These are phyloP conservation scores for Falcunculus frontatus DNA, from an alignment of 2,113 vertebrate genomes.

Conservation along the genomic window DNA sequence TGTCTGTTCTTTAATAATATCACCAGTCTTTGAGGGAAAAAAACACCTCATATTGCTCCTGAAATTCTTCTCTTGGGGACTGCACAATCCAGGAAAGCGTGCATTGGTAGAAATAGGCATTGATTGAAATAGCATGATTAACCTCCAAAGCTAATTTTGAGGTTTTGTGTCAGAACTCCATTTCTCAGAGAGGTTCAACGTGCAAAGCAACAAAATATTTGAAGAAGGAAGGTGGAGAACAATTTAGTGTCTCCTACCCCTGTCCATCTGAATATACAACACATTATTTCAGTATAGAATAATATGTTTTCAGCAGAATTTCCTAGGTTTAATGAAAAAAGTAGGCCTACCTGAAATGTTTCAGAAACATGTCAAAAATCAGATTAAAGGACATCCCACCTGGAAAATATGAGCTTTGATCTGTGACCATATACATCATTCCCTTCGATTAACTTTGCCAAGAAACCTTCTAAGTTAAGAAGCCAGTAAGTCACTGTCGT, in stretches of 20 bases:
- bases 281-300: background rate
- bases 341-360: background rate
- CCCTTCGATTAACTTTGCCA: background rate
- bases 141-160: background rate
- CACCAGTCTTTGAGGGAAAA: background rate
- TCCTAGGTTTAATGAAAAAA: background rate
- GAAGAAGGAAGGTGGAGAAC: background rate
- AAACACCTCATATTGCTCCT: rapidly evolving
- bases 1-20: background rate
- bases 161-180: background rate
- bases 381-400: background rate
- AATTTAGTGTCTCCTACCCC: background rate
- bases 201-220: background rate
- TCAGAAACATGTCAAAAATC: background rate
- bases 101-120: background rate
- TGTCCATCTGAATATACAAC: background rate
- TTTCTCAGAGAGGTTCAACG: background rate
- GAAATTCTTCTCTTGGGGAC: background rate
- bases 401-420: background rate
- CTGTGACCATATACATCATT: background rate
- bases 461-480: background rate
- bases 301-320: background rate
- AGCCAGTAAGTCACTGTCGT: background rate
- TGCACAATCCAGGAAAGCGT: background rate
- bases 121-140: background rate